phyloP scores from a whole-genome alignment of 2,797 vertebrate genomes.

The Xenopus petersii region DNA sequence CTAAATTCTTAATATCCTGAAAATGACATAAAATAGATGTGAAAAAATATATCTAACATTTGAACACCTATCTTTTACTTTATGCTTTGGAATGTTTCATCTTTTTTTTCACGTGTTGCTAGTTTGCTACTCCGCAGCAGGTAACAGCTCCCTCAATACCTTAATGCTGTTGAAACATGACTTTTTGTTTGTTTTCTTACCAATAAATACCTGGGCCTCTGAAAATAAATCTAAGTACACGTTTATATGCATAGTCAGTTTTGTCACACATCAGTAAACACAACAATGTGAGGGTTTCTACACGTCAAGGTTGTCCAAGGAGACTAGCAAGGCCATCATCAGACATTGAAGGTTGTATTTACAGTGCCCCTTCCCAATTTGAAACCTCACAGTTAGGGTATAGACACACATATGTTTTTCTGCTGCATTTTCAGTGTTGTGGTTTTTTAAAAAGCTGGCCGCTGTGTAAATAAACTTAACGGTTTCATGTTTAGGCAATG shows the following conservation, averaged over 20 bases:
- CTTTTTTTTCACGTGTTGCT: no score
- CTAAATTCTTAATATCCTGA: no score
- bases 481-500: no score
- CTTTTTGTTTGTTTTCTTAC: conserved; percentile 30
- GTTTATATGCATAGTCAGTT: conserved; percentile 39
- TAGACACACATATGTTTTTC: no score
- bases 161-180: conserved; percentile 38
- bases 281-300: conserved; percentile 25
- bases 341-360: conserved; percentile 14
- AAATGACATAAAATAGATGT: no score
- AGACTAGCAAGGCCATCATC: conserved; percentile 30
- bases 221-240: conserved; percentile 18
- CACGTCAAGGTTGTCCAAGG: conserved; percentile 42
- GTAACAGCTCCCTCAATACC: neutral
- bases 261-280: conserved; percentile 36
- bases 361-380: neutral
- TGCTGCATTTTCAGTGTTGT: no score
- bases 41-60: no score
- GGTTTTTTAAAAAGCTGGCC: no score
- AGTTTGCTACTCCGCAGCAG: neutral
- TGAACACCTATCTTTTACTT: no score
- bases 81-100: no score
- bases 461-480: no score
- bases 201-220: conserved; percentile 20
- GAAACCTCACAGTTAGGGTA: neutral